These are phyloP conservation scores for Saxidomus purpurata DNA, from an alignment of 1,140 invertebrate genomes.

Conservation along the genomic window DNA sequence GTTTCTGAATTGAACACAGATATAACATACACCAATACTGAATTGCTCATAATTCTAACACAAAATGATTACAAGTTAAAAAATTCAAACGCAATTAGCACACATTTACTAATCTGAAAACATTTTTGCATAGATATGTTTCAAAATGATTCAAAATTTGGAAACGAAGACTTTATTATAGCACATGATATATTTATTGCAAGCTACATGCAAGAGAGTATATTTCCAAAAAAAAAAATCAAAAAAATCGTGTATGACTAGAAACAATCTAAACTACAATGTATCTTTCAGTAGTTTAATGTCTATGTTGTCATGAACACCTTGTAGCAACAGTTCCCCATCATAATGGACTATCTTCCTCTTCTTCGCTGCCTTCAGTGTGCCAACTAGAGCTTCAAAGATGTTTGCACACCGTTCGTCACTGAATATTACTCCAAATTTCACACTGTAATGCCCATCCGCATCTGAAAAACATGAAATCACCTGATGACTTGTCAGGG, in stretches of 20 bases:
- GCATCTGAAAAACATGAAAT: conserved; percentile 70
- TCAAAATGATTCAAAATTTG: no score
- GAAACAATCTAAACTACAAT: background rate
- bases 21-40: no score
- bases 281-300: conserved; percentile 74
- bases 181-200: background rate
- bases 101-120: no score
- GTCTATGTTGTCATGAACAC: conserved; percentile 80
- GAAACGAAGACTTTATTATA: background rate
- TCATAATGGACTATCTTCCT: conserved; percentile 81
- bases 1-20: no score
- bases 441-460: conserved; percentile 74
- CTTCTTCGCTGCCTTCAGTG: conserved; percentile 81
- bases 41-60: no score
- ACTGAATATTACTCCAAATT: conserved; percentile 80
- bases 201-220: background rate
- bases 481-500: background rate
- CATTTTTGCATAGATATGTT: no score
- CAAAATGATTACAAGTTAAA: no score
- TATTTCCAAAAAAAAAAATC: no score
- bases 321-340: conserved; percentile 82
- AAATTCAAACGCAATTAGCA: no score
- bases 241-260: background rate
- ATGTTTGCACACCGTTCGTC: conserved; percentile 83
- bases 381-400: conserved; percentile 85